Evolutionary conservation across 1,140 invertebrate species (phyloP).

Genomic region (Goniozus legneri): DNA sequence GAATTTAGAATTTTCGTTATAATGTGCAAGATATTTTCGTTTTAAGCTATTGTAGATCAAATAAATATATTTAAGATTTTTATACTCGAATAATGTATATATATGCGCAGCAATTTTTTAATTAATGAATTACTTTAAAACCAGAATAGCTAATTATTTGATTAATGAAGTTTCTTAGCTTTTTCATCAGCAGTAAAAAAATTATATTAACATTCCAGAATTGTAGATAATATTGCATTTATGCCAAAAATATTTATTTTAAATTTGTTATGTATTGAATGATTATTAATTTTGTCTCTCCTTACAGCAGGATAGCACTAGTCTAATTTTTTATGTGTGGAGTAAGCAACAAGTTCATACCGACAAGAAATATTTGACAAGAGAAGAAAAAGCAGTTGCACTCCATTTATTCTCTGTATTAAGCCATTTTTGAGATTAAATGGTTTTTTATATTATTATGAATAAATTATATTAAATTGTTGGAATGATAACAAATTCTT

Average conservation of each 20-base stretch:
- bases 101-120: constrained; percentile 26
- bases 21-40: constrained; percentile 12
- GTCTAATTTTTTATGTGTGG: constrained; percentile 25
- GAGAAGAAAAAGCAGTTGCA: constrained; percentile 30
- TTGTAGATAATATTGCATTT: not conserved
- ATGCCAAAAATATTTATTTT: not conserved
- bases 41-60: constrained; percentile 13
- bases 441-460: constrained; percentile 43
- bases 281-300: constrained; percentile 2
- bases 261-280: not conserved
- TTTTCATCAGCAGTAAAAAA: constrained; percentile 9
- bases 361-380: constrained; percentile 7
- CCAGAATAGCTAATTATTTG: too few relatives aligned
- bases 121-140: too few relatives aligned
- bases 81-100: constrained; percentile 16
- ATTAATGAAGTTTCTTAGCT: constrained; percentile 17
- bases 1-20: constrained; percentile 6
- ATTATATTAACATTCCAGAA: constrained; percentile 28
- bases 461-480: constrained; percentile 47
- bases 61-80: constrained; percentile 20
- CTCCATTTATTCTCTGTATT: constrained; percentile 28
- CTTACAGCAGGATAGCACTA: constrained; percentile 15
- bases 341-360: constrained; percentile 18
- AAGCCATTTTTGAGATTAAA: constrained; percentile 32
- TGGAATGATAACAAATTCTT: too few relatives aligned